Base-by-base conservation (phyloP, 2,888 invertebrate species). In the Cyclophora punctaria region DNA sequence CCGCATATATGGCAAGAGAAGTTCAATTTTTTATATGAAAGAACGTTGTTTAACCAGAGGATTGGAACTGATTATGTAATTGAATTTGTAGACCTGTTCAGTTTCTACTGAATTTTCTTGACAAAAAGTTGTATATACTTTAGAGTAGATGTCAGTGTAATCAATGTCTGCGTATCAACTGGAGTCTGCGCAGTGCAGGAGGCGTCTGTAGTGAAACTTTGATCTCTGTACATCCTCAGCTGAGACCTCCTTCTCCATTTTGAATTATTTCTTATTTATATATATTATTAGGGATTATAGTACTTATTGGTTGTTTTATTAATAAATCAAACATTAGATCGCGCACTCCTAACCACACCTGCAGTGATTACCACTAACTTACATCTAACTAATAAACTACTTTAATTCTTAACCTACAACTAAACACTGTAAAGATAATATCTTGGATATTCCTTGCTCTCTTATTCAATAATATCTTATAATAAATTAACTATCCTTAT, bases 401-500 rank as follows among this genome's bases (percentile, higher is more conserved):
- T 57, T 68, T 20, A 20, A 44, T 34, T 74, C 71, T 80, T 79
- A 74, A 75, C 70, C 64, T 71, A 70, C 69, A 69, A 59, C 69
- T 69, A 71, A 68, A 71, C 69, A 72, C 69, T 71, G 75, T 69
- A 77, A 75, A 75, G 73, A 80, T 79, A 82, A 85, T 84, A 87
- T 85, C 84, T 86, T 84, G 83, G 85, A 87, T 85, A 84, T 85
- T 83, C 73, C 78, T 80, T 81, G 76, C 78, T 79, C 75, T 81
- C 80, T 80, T 82, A 81, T 68, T 72, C 67, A 75, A 74, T 71
- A 83, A 74, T 71, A 83, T 67, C 82, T 83, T 81, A 84, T 62
- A 77, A 82, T 83, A 83, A 83, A 80, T 84, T 82, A 79, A 73
- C 74, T 79, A 82, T 81, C 78, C 80, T 80, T 83, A 81, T 74